A percentile compares a stretch with the other conserved stretches of the same genome.
phyloP scores from a whole-genome alignment of 2,113 vertebrate species.

The Pangasianodon gigas region DNA sequence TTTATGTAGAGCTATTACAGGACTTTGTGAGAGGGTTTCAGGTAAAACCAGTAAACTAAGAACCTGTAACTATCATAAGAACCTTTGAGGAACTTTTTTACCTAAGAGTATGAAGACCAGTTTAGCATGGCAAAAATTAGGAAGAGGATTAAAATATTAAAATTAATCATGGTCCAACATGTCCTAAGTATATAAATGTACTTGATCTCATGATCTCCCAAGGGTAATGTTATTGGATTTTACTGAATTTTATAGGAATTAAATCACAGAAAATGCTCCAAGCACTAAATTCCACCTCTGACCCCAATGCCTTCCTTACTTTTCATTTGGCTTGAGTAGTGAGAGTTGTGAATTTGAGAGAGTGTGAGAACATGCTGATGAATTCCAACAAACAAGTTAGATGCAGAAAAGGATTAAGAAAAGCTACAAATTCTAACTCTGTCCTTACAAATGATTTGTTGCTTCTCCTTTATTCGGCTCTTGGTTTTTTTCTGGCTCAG shows the following conservation, averaged over 20 bases:
- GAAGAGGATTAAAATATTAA: neutral
- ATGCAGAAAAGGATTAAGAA: neutral
- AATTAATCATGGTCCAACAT: neutral
- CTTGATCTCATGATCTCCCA: neutral
- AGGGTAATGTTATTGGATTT: neutral
- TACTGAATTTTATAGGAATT: neutral
- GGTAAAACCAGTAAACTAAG: neutral
- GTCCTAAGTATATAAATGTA: neutral
- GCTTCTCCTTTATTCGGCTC: neutral
- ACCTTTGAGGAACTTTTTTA: neutral
- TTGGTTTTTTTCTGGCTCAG: neutral
- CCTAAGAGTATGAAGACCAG: neutral
- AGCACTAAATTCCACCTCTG: neutral
- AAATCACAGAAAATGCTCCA: neutral
- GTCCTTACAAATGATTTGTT: neutral
- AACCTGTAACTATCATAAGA: neutral
- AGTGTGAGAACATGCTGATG: neutral
- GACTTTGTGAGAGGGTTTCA: neutral
- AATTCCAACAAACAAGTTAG: neutral
- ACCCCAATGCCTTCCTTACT: no score
- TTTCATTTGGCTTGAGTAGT: neutral
- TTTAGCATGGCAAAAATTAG: neutral
- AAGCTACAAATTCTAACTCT: neutral
- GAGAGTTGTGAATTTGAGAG: neutral
- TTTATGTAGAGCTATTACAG: neutral